These are phyloP conservation scores for Protomyctophum bolini DNA, from an alignment of 2,113 vertebrate genomes.

Conservation along the genomic window DNA sequence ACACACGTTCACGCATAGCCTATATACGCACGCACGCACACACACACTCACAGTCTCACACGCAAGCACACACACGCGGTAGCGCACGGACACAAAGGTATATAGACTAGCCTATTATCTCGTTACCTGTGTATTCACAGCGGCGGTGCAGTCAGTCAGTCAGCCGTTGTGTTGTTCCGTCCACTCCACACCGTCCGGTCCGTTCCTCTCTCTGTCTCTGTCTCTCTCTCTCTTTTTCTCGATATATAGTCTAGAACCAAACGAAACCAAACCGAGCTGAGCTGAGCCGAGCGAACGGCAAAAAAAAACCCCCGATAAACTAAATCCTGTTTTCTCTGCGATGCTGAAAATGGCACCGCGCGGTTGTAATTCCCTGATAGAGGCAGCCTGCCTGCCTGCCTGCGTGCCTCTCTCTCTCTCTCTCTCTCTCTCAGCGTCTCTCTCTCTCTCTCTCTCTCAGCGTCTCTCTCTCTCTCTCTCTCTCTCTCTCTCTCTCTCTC, in stretches of 20 bases:
- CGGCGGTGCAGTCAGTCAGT: too few relatives aligned
- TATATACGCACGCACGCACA: neutral
- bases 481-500: slow-evolving; percentile 48
- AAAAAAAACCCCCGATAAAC: too few relatives aligned
- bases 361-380: slow-evolving; percentile 70
- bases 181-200: too few relatives aligned
- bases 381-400: slow-evolving; percentile 61
- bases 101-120: too few relatives aligned
- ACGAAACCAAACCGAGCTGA: slow-evolving; percentile 63
- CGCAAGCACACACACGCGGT: neutral
- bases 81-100: neutral
- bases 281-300: slow-evolving; percentile 59
- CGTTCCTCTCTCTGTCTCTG: slow-evolving; percentile 47
- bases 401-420: slow-evolving; percentile 45
- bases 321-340: slow-evolving; percentile 70
- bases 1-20: slow-evolving; percentile 15
- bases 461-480: slow-evolving; percentile 36
- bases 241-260: slow-evolving; percentile 43
- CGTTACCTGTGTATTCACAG: slow-evolving; percentile 68
- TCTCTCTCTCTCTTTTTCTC: slow-evolving; percentile 59
- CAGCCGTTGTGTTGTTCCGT: slow-evolving; percentile 52
- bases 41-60: slow-evolving; percentile 1
- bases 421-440: slow-evolving; percentile 21
- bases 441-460: slow-evolving; percentile 3
- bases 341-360: slow-evolving; percentile 80